phyloP scores from a whole-genome alignment of 2,113 vertebrate genomes.

The Colaptes auratus region DNA sequence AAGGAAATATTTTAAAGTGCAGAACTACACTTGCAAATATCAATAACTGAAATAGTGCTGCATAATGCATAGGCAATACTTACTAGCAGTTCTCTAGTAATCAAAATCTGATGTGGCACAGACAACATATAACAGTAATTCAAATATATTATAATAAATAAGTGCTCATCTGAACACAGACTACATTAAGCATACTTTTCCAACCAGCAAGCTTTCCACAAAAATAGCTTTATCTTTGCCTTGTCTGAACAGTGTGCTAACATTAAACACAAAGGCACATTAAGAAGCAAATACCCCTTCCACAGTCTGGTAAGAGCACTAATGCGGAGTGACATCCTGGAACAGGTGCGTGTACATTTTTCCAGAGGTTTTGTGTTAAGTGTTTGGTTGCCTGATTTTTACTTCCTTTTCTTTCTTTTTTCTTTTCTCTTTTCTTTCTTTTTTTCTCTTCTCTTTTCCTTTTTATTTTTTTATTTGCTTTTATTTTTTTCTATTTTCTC shows the following conservation, averaged over 20 bases:
- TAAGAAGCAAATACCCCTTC: conserved; percentile 3
- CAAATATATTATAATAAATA: conserved; percentile 54
- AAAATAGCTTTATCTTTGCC: background rate
- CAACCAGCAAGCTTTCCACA: background rate
- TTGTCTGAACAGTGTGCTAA: background rate
- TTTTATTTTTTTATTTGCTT: too few relatives aligned
- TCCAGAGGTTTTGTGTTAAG: background rate
- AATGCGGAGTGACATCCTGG: background rate
- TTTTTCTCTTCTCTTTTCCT: too few relatives aligned
- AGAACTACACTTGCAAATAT: conserved; percentile 38
- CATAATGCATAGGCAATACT: conserved; percentile 39
- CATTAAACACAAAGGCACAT: background rate
- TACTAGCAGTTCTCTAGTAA: conserved; percentile 41
- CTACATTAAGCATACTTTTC: background rate
- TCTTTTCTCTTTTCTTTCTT: too few relatives aligned
- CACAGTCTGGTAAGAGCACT: background rate
- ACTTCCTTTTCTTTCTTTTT: too few relatives aligned
- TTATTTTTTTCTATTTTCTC: too few relatives aligned
- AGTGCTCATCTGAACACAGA: conserved; percentile 17
- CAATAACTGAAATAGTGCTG: conserved; percentile 17
- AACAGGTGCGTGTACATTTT: background rate
- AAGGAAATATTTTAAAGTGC: conserved; percentile 64
- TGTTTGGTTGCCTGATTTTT: background rate
- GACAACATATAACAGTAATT: conserved; percentile 55
- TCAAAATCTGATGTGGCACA: conserved; percentile 42